Evolutionary conservation across 2,113 vertebrate genomes (phyloP), one percentile per base, ranked within the genome.

Genomic region (Chaetodon auriga): DNA sequence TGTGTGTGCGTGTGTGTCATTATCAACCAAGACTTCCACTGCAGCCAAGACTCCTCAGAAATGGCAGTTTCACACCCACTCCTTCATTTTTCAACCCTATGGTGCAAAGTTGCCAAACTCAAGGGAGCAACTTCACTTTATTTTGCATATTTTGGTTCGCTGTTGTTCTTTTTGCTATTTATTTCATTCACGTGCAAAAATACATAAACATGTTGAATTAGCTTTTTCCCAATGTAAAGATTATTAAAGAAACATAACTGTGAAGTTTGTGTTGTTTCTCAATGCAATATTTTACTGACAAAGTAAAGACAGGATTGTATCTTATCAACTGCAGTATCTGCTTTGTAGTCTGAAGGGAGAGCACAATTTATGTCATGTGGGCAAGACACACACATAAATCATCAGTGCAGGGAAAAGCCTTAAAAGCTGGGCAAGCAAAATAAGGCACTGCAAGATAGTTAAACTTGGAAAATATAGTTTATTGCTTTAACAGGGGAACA

Each of bases 161-260:
- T 83, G 80, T 90, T 92, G 69, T 90, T 91, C 41, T 87, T 91
- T 76, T 92, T 90, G 86, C 64, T 94, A 95, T 94, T 92, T 92
- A 94, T 95, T 95, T 94, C 60, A 93, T 85, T 78, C 84, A 89
- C 82, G 62, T 92, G 73, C 88, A 84, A 87, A 89, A 83, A 81
- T 74, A 84, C 85, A 78, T 82, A 89, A 83, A 79, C 75, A 85
- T 94, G 94, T 94, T 92, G 78, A 94, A 83, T 85, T 90, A 91
- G 87, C 87, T 83, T 89, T 89, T 87, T 87, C 64, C 75, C 87
- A 85, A 81, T 94, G 93, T 93, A 92, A 92, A 93, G 78, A 89
- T 85, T 80, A 95, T 95, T 96, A 95, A 95, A 95, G 93, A 90
- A 91, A 82, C 88, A 87, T 90, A 90, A 94, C 78, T 91, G 91